These are phyloP conservation scores for Penaeus chinensis DNA, from an alignment of 1,140 invertebrate species.

Conservation along the genomic window DNA sequence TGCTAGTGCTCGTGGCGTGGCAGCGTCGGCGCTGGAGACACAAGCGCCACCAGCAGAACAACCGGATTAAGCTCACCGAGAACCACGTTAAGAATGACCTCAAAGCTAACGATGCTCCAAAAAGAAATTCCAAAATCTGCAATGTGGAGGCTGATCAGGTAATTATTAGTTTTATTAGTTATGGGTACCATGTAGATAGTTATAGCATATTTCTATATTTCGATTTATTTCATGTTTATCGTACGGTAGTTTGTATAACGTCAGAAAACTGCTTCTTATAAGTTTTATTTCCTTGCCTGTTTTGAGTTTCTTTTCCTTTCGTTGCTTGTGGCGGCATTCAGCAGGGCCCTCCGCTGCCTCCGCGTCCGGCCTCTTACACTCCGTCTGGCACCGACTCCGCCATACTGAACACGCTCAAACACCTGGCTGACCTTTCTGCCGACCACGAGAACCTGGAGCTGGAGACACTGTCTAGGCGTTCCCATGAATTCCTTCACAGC, in stretches of 20 bases:
- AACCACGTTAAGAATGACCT: constrained; percentile 63
- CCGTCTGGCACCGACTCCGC: constrained; percentile 51
- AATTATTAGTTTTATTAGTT: constrained; percentile 24
- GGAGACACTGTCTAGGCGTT: constrained; percentile 50
- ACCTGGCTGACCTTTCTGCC: constrained; percentile 54
- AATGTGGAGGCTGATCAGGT: constrained; percentile 64
- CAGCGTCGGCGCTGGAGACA: constrained; percentile 57
- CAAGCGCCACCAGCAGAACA: constrained; percentile 61
- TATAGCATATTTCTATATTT: constrained; percentile 2
- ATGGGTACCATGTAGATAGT: constrained; percentile 18
- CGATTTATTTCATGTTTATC: constrained; percentile 15
- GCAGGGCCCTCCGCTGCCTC: constrained; percentile 59
- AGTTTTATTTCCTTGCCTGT: constrained; percentile 26
- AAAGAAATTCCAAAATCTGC: constrained; percentile 64
- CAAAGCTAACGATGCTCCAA: constrained; percentile 57
- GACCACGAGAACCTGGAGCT: constrained; percentile 56
- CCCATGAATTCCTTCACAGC: constrained; percentile 56
- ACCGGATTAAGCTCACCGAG: constrained; percentile 58
- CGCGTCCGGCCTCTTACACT: constrained; percentile 49
- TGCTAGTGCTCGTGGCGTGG: constrained; percentile 58
- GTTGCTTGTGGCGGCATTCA: constrained; percentile 25
- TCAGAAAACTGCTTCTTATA: constrained; percentile 2
- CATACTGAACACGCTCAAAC: constrained; percentile 58
- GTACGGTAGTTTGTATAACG: constrained; percentile 4
- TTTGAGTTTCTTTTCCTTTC: constrained; percentile 38